These are phyloP conservation scores for Pelobates cultripes DNA, from an alignment of 2,797 vertebrate species.

Conservation along the genomic window DNA sequence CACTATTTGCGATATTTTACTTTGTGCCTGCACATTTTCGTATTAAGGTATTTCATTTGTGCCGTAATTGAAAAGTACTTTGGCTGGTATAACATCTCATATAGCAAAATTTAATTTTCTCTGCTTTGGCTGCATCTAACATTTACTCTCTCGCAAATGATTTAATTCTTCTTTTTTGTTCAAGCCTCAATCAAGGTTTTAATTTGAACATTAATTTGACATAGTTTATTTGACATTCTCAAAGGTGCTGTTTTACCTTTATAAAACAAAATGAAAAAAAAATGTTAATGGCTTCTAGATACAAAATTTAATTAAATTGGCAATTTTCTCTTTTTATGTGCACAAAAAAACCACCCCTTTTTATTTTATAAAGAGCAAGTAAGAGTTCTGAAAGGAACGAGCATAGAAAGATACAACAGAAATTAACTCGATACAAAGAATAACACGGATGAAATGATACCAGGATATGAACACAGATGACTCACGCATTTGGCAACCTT, in stretches of 20 bases:
- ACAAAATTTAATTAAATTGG: constrained; percentile 5
- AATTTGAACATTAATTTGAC: constrained; percentile 14
- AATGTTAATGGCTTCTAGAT: background rate
- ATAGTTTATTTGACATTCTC: background rate
- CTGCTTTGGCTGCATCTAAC: background rate
- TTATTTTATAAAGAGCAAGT: no score
- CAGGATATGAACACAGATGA: background rate
- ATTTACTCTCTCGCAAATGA: background rate
- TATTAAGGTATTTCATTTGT: background rate
- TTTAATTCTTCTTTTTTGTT: background rate
- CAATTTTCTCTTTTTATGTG: background rate
- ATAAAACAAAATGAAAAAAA: background rate
- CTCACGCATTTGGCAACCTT: background rate
- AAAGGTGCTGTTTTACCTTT: constrained; percentile 7
- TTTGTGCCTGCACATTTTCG: background rate
- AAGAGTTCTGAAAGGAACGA: no score
- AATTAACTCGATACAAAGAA: background rate
- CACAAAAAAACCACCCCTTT: background rate
- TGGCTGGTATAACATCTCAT: background rate
- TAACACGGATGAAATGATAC: background rate
- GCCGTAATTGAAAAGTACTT: background rate
- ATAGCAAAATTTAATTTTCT: constrained; percentile 10
- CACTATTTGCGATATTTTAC: background rate
- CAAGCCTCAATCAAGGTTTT: constrained; percentile 17
- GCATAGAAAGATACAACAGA: background rate